Evolutionary conservation across 2,888 invertebrate species (phyloP), one percentile per base, ranked within the genome.

Genomic region (Lottia gigantea): DNA sequence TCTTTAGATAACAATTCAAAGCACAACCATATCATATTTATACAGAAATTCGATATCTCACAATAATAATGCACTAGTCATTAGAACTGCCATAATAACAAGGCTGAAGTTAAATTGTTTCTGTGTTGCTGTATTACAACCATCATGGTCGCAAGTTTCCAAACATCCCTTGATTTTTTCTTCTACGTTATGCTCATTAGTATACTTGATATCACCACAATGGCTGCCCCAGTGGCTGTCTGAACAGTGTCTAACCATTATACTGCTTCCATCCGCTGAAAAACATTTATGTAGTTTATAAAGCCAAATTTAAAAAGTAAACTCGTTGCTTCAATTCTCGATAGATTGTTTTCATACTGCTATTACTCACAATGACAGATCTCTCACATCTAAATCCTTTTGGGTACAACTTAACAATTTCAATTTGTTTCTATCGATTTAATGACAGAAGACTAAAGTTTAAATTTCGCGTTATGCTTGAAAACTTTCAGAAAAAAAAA

Each of bases 71-170:
- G 23, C 23, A 55, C 55, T 19, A 23, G 19, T 55, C 55, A 55
- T 23, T 23, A 55, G 19, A 23, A 23, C 55, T 55, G 55, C 55
- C 55, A 23, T 14, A 55, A 19, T 23, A 55, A 55, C 55, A 55
- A 55, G 55, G 55, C 55, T 23, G 12, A 55, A 55, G 7, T 31
- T 66, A 19, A 16, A 46, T 12, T 47, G 25, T 25, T 46, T 4
- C n/a, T 19, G 23, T 62, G 71, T 75, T 70, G 82, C 80, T 65
- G 62, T 55, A 77, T 87, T 87, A 77, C 87, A 87, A 46, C 87
- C 87, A 70, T 87, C 86, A 66, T 73, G 78, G 74, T 85, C 80
- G 76, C 87, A 87, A 14, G 87, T 76, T 71, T 83, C 81, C 68
- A 85, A 72, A 72, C 85, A 86, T 26, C 85, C 85, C n/a, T 81